Evolutionary conservation across 2,113 vertebrate genomes (phyloP), one percentile per base, ranked within the genome.

Genomic region (Microtus richardsoni): DNA sequence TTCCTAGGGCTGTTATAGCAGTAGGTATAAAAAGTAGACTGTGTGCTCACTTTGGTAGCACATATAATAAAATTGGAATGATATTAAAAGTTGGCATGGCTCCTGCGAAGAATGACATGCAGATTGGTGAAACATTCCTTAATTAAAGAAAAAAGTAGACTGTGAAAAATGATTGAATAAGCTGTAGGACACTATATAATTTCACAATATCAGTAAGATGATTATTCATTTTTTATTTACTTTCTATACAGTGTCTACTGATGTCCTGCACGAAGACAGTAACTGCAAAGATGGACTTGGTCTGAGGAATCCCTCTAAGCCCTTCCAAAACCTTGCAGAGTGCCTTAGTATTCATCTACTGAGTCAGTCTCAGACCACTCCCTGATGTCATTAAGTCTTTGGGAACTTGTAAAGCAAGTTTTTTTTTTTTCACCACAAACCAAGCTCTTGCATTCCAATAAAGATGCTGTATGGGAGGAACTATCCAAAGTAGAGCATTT

Each of bases 401-500:
- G 41, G 68, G 22, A 52, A 22, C 12, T 78, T 77, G 9, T 21
- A 64, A 44, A 80, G 39, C 44, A 70, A 89, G 47, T 64, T 87
- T 30, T 44, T 54, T 14, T 28, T 64, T 36, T 12, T 13, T 17
- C 13, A 3, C 13, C 74, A 78, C 5, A 80, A 41, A 87, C 62
- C 10, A n/a, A 95, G 62, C 26, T 14, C 36, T 87, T 73, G 30
- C 17, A 54, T 92, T 89, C 73, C 11, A 93, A 58, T 10, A 71
- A 16, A 11, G 54, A 93, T 85, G 39, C 68, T 77, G 58, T 52
- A 0, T n/a, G 49, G 14, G 47, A 88, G 88, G 64, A 91, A 39
- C 77, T 82, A 60, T 36, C 66, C 24, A 54, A 94, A 88, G 75
- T 60, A 89, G 12, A 93, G 62, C 70, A 87, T 89, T 92, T 85